Base-by-base conservation (phyloP, 2,888 invertebrate genomes). In the Protophormia terraenovae region DNA sequence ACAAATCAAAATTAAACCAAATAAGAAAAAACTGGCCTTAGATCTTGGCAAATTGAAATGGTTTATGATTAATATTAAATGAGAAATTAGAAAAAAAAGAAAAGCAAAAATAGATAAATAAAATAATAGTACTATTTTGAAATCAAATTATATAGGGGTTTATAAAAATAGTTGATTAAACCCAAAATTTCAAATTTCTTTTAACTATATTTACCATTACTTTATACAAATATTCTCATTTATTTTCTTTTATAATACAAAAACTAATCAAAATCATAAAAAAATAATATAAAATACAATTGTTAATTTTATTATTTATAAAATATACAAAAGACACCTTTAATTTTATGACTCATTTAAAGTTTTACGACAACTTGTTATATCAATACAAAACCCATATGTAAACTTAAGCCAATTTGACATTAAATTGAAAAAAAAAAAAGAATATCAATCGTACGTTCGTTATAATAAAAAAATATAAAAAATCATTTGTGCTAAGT, bases 301-400 rank as follows among this genome's bases (percentile, higher is more conserved):
- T 64, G 27, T 71, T 75, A 73, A 78, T 62, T 78, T 45, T 38
- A 47, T 29, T 73, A 55, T 45, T 41, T 69, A 47, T 45, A 76
- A 67, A n/a, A 53, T 45, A 55, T 47, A 66, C 8, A 35, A 69
- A 45, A 69, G 64, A 60, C 73, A 75, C 64, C 64, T 75, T 85
- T 75, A 32, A 35, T 71, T 75, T 72, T 75, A 82, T 82, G 78
- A 85, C 78, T 85, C 82, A 85, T 82, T 80, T 71, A 71, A 27
- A 55, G 12, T 50, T 73, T 72, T 55, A 47, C 64, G 45, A 58
- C 67, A n/a, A n/a, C n/a, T n/a, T n/a, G n/a, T n/a, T n/a, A n/a
- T n/a, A n/a, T n/a, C n/a, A n/a, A n/a, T n/a, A n/a, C n/a, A n/a
- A n/a, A n/a, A n/a, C n/a, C n/a, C n/a, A n/a, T 71, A 24, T 41